These are phyloP conservation scores for Phoxinus phoxinus DNA, from an alignment of 2,113 vertebrate species.

Conservation along the genomic window DNA sequence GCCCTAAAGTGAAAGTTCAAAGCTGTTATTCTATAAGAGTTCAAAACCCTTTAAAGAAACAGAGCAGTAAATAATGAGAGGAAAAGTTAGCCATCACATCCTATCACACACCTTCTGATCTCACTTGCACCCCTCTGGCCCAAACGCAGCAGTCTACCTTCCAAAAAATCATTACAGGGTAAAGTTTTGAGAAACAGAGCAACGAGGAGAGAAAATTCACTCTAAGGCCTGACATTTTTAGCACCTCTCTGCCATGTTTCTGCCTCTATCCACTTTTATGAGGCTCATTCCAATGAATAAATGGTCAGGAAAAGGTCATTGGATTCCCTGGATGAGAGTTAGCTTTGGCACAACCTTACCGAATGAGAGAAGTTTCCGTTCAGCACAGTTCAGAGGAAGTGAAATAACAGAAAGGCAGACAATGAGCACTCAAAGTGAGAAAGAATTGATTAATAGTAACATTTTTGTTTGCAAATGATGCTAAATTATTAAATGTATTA, in stretches of 20 bases:
- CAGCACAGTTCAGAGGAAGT: background rate
- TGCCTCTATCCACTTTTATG: constrained; percentile 15
- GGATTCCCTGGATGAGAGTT: constrained; percentile 34
- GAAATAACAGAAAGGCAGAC: background rate
- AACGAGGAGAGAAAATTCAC: constrained; percentile 28
- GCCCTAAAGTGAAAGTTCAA: constrained; percentile 30
- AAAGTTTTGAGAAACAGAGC: constrained; percentile 49
- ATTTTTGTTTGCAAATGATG: too few species aligned
- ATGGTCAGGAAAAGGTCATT: constrained; percentile 44
- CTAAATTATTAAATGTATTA: too few species aligned
- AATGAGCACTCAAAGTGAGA: background rate
- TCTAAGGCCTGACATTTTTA: constrained; percentile 44
- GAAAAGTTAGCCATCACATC: constrained; percentile 43
- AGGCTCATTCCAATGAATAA: constrained; percentile 15
- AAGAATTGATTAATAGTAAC: too few species aligned
- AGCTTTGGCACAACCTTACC: constrained; percentile 29
- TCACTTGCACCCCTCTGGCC: constrained; percentile 39
- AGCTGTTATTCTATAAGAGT: constrained; percentile 31
- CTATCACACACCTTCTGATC: constrained; percentile 53
- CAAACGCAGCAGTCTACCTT: constrained; percentile 38
- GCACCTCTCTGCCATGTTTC: constrained; percentile 11
- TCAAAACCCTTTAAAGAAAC: constrained; percentile 48
- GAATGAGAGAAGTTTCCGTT: background rate
- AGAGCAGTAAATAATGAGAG: constrained; percentile 50
- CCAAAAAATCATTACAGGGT: constrained; percentile 54